phyloP scores from a whole-genome alignment of 2,888 invertebrate genomes.

The Calameuta pallipes region DNA sequence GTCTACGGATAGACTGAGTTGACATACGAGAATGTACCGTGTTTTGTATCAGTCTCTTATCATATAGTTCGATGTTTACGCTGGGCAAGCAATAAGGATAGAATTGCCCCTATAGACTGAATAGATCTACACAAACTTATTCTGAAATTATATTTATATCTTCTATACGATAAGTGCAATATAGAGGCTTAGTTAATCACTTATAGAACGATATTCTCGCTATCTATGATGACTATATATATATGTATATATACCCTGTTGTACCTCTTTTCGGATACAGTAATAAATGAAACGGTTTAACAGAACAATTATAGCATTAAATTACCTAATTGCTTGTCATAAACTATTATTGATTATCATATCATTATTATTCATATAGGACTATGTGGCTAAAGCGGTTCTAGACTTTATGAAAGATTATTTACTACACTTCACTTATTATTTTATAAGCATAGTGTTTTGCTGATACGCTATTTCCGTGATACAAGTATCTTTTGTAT shows the following conservation, averaged over 20 bases:
- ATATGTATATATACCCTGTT: neutral
- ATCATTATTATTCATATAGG: no score
- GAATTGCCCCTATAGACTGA: neutral
- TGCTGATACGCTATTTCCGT: neutral
- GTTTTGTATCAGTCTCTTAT: slow-evolving; percentile 44
- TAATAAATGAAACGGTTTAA: neutral
- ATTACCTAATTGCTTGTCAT: no score
- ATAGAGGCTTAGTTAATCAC: neutral
- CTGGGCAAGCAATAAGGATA: neutral
- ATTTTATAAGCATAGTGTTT: neutral
- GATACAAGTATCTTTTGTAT: neutral
- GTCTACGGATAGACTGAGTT: slow-evolving; percentile 43
- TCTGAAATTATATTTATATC: neutral
- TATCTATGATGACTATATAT: neutral
- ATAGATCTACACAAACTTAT: neutral
- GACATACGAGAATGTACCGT: slow-evolving; percentile 24
- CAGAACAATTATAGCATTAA: neutral
- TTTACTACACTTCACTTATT: neutral
- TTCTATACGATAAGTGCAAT: neutral
- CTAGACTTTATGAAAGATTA: no score
- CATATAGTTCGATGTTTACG: slow-evolving; percentile 16
- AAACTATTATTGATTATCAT: no score
- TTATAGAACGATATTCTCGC: neutral
- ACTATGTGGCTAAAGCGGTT: no score
- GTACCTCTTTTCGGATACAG: neutral